Conservation (phyloP, 2,797 vertebrate species). For the Pyrocephalus nanus region DNA sequence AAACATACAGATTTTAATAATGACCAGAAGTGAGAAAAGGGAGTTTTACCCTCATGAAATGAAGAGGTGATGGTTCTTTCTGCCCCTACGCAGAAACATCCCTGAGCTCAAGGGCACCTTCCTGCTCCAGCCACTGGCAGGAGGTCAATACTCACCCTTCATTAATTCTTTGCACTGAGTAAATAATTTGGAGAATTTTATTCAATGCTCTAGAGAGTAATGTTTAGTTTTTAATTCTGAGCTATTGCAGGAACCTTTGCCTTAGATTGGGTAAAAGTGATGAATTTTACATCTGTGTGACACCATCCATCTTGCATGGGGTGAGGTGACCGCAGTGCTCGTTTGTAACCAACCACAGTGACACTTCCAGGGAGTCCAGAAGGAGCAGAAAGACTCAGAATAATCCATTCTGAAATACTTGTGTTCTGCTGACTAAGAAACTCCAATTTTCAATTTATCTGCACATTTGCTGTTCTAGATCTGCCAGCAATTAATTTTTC, state of each 20-base stretch:
- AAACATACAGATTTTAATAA: rapidly evolving
- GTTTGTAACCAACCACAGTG: background rate
- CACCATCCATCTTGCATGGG: background rate
- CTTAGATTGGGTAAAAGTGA: background rate
- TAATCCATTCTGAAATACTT: background rate
- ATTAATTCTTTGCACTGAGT: background rate
- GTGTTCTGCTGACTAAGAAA: background rate
- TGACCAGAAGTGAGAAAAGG: background rate
- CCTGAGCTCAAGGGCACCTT: rapidly evolving
- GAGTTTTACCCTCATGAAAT: rapidly evolving
- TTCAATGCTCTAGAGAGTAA: background rate
- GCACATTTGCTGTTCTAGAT: background rate
- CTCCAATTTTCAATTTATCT: background rate
- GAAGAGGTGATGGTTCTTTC: rapidly evolving
- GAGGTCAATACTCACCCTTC: background rate
- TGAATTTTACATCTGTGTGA: background rate
- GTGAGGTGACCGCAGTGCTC: background rate
- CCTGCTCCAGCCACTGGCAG: background rate
- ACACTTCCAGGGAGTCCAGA: background rate
- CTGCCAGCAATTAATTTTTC: background rate
- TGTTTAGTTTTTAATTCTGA: background rate
- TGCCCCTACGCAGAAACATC: rapidly evolving
- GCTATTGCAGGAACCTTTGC: background rate
- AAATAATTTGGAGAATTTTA: background rate
- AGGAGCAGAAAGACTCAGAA: background rate